These are phyloP conservation scores for Boloria euphrosyne DNA, from an alignment of 2,888 invertebrate genomes.

Conservation along the genomic window DNA sequence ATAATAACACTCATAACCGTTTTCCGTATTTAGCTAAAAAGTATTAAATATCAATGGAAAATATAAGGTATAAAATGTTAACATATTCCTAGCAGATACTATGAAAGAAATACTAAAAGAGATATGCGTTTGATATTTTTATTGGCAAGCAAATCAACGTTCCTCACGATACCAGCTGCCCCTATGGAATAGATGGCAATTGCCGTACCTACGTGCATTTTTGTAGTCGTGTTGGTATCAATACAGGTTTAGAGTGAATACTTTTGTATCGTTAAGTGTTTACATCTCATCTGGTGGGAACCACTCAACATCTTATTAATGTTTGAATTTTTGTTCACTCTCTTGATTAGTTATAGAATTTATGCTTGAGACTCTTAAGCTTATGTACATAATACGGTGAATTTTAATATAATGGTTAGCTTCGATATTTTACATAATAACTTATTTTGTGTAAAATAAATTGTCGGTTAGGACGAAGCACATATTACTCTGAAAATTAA, in stretches of 20 bases:
- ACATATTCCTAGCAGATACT: conserved; percentile 1
- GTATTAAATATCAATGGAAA: no score
- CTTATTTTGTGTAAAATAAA: conserved; percentile 17
- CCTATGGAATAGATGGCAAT: conserved; percentile 37
- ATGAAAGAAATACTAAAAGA: conserved; percentile 4
- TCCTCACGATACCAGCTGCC: conserved; percentile 35
- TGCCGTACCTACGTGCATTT: conserved; percentile 32
- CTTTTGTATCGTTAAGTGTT: conserved; percentile 32
- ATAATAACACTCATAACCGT: no score
- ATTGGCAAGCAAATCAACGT: conserved; percentile 54
- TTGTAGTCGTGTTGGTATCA: conserved; percentile 28
- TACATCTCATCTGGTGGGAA: conserved; percentile 33
- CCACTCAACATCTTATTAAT: conserved; percentile 26
- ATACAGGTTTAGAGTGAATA: conserved; percentile 36
- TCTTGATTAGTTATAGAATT: conserved; percentile 29
- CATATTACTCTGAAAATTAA: conserved; percentile 26
- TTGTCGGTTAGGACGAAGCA: conserved; percentile 9
- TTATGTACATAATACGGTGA: background rate
- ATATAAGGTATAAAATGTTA: background rate
- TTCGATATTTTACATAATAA: background rate
- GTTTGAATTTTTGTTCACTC: conserved; percentile 25
- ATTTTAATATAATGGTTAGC: background rate
- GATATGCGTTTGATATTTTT: conserved; percentile 16
- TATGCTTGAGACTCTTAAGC: conserved; percentile 9
- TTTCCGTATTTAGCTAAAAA: no score